These are phyloP conservation scores for Labeo rohita DNA, from an alignment of 2,113 vertebrate species.

Conservation along the genomic window DNA sequence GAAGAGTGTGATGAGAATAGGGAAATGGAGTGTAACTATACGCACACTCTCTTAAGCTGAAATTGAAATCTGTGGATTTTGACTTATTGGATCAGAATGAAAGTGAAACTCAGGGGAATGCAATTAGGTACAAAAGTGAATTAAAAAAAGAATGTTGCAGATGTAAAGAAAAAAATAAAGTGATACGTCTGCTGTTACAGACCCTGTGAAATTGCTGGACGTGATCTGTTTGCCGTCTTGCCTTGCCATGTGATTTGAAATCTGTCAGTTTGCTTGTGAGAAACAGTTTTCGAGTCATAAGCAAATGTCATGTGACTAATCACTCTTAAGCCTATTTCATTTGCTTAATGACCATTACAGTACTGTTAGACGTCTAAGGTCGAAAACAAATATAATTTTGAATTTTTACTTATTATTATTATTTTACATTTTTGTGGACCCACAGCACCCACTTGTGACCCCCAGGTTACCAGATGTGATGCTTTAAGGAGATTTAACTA, in stretches of 20 bases:
- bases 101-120: constrained; percentile 5
- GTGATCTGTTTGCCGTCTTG: neutral
- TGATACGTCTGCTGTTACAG: neutral
- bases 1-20: constrained; percentile 43
- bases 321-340: neutral
- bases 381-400: too few relatives aligned
- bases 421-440: neutral
- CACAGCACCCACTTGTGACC: neutral
- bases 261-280: neutral
- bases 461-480: neutral
- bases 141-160: constrained; percentile 24
- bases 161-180: constrained; percentile 23
- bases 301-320: neutral
- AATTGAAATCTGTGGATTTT: constrained; percentile 42
- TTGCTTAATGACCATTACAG: too few relatives aligned
- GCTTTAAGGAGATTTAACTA: too few relatives aligned
- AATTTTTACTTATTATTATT: too few relatives aligned
- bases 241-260: neutral
- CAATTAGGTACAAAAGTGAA: constrained; percentile 12
- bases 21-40: constrained; percentile 34
- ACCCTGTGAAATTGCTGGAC: neutral
- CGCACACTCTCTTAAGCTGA: constrained; percentile 7
- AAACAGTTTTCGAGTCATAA: neutral
- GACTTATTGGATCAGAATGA: constrained; percentile 39
- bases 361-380: too few relatives aligned